These are phyloP conservation scores for Pristionchus arcanus DNA, from an alignment of 2,888 invertebrate species.

Conservation along the genomic window DNA sequence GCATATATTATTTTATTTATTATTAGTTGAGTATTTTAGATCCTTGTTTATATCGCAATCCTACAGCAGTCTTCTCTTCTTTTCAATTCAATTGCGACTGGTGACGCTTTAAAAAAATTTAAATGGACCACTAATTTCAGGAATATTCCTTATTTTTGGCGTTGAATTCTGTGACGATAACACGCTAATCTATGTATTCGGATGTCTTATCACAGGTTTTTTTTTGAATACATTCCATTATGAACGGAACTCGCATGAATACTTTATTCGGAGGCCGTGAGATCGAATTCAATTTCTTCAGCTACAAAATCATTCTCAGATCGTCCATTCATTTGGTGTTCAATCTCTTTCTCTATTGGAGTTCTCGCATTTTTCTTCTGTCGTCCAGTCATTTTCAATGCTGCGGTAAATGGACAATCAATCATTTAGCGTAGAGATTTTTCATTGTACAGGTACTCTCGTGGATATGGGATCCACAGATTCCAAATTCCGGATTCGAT, in stretches of 20 bases:
- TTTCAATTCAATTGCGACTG: neutral
- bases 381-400: slow-evolving; percentile 17
- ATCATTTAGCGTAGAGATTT: neutral
- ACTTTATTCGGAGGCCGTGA: neutral
- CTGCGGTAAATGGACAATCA: neutral
- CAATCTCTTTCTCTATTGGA: neutral
- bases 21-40: neutral
- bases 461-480: slow-evolving; percentile 28
- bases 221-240: neutral
- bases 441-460: neutral
- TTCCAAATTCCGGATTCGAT: neutral
- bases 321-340: neutral
- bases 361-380: neutral
- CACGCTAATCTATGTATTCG: neutral
- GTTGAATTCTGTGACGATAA: slow-evolving; percentile 9
- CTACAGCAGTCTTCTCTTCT: neutral
- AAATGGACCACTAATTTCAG: neutral
- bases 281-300: neutral
- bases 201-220: neutral
- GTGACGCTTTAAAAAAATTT: neutral
- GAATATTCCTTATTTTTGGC: neutral
- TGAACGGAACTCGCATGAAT: neutral
- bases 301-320: neutral
- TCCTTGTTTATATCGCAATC: neutral
- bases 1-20: neutral